Evolutionary conservation across 2,888 invertebrate genomes (phyloP), one percentile per base, ranked within the genome.

Genomic region (Chrysolina americana): DNA sequence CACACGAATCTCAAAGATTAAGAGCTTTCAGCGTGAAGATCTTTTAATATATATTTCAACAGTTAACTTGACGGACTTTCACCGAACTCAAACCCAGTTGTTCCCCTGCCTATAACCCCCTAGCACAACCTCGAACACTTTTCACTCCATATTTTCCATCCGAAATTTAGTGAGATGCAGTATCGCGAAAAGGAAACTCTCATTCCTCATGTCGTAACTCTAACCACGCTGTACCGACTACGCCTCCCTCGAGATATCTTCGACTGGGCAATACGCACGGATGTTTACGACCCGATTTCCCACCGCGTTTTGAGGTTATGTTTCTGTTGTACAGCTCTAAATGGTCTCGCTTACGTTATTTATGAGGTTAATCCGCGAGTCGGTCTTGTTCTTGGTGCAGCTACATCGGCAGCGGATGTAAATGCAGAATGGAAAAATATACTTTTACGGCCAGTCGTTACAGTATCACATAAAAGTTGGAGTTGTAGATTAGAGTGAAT

Each of bases 211-310:
- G 59, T 59, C 59, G 59, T 59, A 59, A 59, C 59, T 59, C 59
- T n/a, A 59, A 36, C 59, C 59, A 36, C 59, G 11, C 36, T 59
- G 59, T 59, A 59, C 59, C 59, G 36, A n/a, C 71, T 69, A 77
- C 75, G 77, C 77, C 69, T 78, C 72, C 70, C 74, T 71, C 56
- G 71, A 75, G 77, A 73, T 76, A 65, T 48, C 75, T 73, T 75
- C 70, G 75, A 73, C 73, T 68, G 76, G 72, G 77, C 77, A 79
- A 78, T 79, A 81, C 80, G 78, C 81, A 80, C 78, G 74, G 75
- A 80, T 79, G 80, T 81, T 81, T 81, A 81, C 79, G 78, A 74
- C 75, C 71, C 78, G 81, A 79, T 83, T 82, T 80, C 78, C 75
- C 79, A 77, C 77, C 78, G 79, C 79, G 78, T 80, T 81, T 80